Conservation (phyloP, 1,140 invertebrate species). For the Phymastichus coffea region DNA sequence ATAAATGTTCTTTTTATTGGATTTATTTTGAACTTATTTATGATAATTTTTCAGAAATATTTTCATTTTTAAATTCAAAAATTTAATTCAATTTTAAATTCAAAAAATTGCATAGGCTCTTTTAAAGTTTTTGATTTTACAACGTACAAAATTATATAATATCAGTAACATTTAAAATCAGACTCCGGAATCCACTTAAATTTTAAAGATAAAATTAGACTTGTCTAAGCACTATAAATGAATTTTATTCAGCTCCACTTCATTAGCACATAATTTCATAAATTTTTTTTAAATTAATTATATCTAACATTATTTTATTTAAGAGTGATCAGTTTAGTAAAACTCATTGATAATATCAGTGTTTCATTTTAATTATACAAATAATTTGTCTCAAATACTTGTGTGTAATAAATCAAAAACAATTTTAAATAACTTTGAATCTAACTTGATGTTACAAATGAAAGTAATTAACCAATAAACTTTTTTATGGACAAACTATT, state of each 20-base stretch:
- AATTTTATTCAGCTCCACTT: slow-evolving; percentile 15
- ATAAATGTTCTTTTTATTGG: slow-evolving; percentile 1
- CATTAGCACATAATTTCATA: slow-evolving; percentile 24
- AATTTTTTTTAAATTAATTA: slow-evolving; percentile 18
- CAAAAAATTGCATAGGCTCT: not conserved
- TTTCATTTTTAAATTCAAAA: not conserved
- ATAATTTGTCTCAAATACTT: slow-evolving; percentile 21
- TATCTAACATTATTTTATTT: slow-evolving; percentile 3
- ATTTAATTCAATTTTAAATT: not conserved
- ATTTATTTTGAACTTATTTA: not conserved
- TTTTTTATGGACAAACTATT: slow-evolving; percentile 33
- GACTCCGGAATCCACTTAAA: not conserved
- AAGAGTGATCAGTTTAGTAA: slow-evolving; percentile 9
- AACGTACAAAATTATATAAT: too few relatives aligned
- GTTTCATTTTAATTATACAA: too few relatives aligned
- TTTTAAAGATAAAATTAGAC: slow-evolving; percentile 10
- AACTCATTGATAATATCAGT: too few relatives aligned
- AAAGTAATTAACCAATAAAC: slow-evolving; percentile 27
- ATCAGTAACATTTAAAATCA: not conserved
- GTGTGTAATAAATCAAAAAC: slow-evolving; percentile 25
- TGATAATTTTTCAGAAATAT: not conserved
- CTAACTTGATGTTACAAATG: slow-evolving; percentile 12
- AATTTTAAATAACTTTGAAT: slow-evolving; percentile 1
- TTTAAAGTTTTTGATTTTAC: not conserved
- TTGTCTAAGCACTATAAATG: slow-evolving; percentile 25